A percentile compares a stretch with the other conserved stretches of the same genome.
phyloP scores from a whole-genome alignment of 2,797 vertebrate genomes.

The Fundulus diaphanus region DNA sequence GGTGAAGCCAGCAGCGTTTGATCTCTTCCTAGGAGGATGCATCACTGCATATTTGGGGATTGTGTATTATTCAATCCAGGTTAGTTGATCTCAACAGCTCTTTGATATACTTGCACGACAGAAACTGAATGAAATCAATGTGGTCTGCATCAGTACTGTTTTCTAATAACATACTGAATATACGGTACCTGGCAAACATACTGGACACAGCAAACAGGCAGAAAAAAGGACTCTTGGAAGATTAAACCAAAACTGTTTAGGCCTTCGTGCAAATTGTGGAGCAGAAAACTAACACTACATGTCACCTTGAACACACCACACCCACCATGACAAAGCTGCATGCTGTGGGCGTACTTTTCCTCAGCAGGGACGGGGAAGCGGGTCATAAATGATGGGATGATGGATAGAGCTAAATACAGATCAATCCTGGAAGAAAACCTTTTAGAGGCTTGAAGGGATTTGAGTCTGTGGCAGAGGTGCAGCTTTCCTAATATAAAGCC shows the following conservation, averaged over 20 bases:
- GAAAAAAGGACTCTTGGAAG: neutral
- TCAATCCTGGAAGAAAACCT: too few relatives aligned
- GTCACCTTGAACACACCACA: neutral
- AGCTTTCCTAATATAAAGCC: too few relatives aligned
- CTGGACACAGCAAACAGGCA: neutral
- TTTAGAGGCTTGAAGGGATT: too few relatives aligned
- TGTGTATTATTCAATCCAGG: constrained; percentile 82
- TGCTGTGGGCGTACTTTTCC: neutral
- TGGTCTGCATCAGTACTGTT: neutral
- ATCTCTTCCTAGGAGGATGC: constrained; percentile 84
- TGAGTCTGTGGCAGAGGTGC: too few relatives aligned
- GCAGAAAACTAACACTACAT: neutral
- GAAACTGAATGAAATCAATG: neutral
- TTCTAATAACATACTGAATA: neutral
- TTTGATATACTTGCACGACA: neutral
- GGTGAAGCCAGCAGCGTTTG: constrained; percentile 88
- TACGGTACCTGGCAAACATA: neutral
- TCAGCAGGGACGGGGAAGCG: neutral
- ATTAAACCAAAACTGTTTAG: neutral
- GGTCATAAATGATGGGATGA: too few relatives aligned
- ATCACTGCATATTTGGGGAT: constrained; percentile 85
- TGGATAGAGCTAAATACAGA: too few relatives aligned
- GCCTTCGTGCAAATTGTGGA: neutral
- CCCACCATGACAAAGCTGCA: too few relatives aligned
- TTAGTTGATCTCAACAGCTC: constrained; percentile 38